Evolutionary conservation across 2,888 invertebrate species (phyloP).

Genomic region (Agonopterix subpropinquella): DNA sequence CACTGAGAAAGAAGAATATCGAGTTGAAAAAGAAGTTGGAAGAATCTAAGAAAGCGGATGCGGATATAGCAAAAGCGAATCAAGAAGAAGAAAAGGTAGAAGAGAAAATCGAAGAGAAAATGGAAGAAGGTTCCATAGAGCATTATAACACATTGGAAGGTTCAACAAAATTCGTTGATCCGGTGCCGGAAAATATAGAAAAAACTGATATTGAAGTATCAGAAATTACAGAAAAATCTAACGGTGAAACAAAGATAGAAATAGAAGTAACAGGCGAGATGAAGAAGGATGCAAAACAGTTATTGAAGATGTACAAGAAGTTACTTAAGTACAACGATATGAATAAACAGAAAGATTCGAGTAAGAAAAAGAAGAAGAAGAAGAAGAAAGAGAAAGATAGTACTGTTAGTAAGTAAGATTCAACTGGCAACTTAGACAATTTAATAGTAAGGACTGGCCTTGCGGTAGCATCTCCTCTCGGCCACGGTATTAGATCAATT

Average conservation of each 20-base stretch:
- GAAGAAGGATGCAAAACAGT: slow-evolving; percentile 61
- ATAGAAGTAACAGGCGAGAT: slow-evolving; percentile 31
- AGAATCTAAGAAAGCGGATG: slow-evolving; percentile 27
- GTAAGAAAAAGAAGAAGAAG: slow-evolving; percentile 52
- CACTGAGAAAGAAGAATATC: slow-evolving; percentile 76
- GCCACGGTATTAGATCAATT: too few relatives aligned
- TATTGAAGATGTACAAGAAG: slow-evolving; percentile 66
- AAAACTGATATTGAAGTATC: slow-evolving; percentile 7
- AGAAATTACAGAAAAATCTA: slow-evolving; percentile 12
- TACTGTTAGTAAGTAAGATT: background rate
- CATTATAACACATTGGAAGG: slow-evolving; percentile 68
- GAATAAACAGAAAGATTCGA: slow-evolving; percentile 36
- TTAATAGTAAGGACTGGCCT: too few relatives aligned
- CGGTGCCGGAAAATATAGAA: slow-evolving; percentile 21
- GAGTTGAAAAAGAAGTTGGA: slow-evolving; percentile 57
- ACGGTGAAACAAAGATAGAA: slow-evolving; percentile 3
- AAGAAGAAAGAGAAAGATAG: slow-evolving; percentile 24
- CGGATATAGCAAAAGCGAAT: slow-evolving; percentile 18
- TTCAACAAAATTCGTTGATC: slow-evolving; percentile 52
- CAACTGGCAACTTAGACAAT: too few relatives aligned
- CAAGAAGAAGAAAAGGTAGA: background rate
- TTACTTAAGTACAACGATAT: slow-evolving; percentile 59
- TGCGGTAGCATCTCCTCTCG: too few relatives aligned
- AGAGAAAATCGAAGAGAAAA: slow-evolving; percentile 40
- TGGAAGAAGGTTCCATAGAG: slow-evolving; percentile 69